Evolutionary conservation across 2,113 vertebrate species (phyloP), one percentile per base, ranked within the genome.

Genomic region (Anser cygnoides): DNA sequence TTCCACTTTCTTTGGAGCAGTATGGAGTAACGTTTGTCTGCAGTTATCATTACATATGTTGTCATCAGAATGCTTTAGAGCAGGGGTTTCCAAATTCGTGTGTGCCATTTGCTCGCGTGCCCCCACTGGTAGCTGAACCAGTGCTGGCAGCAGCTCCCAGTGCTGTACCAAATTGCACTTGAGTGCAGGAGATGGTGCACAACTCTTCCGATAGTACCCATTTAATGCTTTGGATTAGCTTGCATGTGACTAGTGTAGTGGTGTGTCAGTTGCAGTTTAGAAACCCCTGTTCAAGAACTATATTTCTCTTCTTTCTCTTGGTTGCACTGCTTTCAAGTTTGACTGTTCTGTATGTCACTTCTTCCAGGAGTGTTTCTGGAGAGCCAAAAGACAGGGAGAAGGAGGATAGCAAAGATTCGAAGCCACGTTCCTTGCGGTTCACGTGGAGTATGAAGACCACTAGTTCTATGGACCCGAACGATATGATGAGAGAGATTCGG

Each of bases 391-490:
- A 98, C 31, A 96, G 98, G 89, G 98, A 98, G 28, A 99, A 98
- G 90, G 99, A 99, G 39, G 99, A 99, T 2, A 92, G 92, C 14
- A 99, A 99, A 65, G 99, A 99, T 96, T 98, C 99, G 4, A 99
- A 99, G 97, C 99, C 99, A 3, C 98, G 99, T 12, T 99, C 99
- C 14, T 97, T 99, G 95, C 98, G 99, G 39, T 99, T 99, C 97
- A 99, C 99, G 0, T 99, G 99, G 99, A 99, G 99, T 89, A 99
- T 99, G 99, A 99, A 99, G 98, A 99, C 99, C 97, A 99, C 99
- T 3, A 99, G 99, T 49, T 99, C 99, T 57, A 99, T 99, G 99
- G 99, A 99, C 98, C 99, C 99, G 0, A 98, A 98, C 1, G 99
- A 99, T 96, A 99, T 99, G 99, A 99, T 99, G 99, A 97, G 98